Percentiles rank a stretch among this genome's conserved stretches.
phyloP scores from a whole-genome alignment of 2,113 vertebrate genomes.

The Nesospiza acunhae region DNA sequence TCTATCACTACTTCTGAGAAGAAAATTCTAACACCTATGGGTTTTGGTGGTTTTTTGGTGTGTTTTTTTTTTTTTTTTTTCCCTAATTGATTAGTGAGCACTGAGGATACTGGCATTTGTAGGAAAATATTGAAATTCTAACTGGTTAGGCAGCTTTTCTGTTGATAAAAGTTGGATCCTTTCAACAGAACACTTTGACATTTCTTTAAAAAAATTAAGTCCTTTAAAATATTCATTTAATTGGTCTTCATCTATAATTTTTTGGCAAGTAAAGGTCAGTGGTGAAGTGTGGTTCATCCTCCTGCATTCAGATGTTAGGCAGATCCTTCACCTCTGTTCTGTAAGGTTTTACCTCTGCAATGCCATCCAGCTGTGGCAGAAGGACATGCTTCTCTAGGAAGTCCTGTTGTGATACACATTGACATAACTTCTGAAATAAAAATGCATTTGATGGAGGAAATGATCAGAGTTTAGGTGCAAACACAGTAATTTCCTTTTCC shows the following conservation, averaged over 20 bases:
- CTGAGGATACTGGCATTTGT: not conserved
- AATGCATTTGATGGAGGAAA: not conserved
- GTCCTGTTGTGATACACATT: not conserved
- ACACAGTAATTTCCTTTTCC: not conserved
- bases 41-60: not conserved
- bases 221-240: not conserved
- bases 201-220: not conserved
- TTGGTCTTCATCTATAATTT: not conserved
- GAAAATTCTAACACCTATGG: not conserved
- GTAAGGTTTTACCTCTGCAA: not conserved
- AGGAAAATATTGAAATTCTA: not conserved
- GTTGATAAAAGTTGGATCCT: not conserved
- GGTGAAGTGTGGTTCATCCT: not conserved
- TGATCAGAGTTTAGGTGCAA: not conserved
- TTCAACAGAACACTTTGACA: not conserved
- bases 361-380: rapidly evolving
- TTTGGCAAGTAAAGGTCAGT: not conserved
- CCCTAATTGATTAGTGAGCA: not conserved
- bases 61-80: too few species aligned
- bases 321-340: not conserved
- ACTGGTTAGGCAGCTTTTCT: not conserved
- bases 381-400: not conserved
- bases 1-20: not conserved
- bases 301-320: not conserved
- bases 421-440: not conserved